Evolutionary conservation across 2,888 invertebrate species (phyloP), one percentile per base, ranked within the genome.

Genomic region (Coleophora flavipennella): DNA sequence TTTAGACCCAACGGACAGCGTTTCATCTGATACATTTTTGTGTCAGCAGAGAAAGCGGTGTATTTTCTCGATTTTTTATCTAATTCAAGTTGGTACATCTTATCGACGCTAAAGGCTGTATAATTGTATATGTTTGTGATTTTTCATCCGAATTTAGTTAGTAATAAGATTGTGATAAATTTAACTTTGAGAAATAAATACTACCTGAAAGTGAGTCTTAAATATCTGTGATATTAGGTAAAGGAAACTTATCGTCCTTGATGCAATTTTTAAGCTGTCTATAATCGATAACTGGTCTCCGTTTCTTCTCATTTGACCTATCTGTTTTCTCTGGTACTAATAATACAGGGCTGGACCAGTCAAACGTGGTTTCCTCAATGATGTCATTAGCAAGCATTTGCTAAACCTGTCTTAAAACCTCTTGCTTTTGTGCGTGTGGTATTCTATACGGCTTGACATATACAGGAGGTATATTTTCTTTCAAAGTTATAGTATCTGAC

Each of bases 1-100:
- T 51, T 49, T 10, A 49, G 20, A 6, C 46, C 49, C 45, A 48
- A 48, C 0, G 45, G 49, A 12, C 46, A 4, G 4, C 48, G 37
- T 13, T 33, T 51, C 46, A 48, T 45, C 26, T 48, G 47, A 26
- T 42, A 51, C 6, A 4, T 6, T 36, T 50, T 42, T 3, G 35
- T 38, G 8, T n/a, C 39, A 10, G 46, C 43, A 4, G 37, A 39
- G 14, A 53, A 53, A 1, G 48, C 44, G 14, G 51, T 51, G 28
- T 36, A 40, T 12, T 42, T 40, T 32, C 53, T 35, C 27, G 42
- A 42, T 1, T 48, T 29, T 20, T 34, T 20, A 9, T 36, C 26
- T 28, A 48, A 42, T 2, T 31, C 33, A 3, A 40, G 28, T 11
- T 47, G 40, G 29, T 45, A n/a, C n/a, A n/a, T n/a, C n/a, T n/a